Percentiles rank a stretch among this genome's conserved stretches.
phyloP scores from a whole-genome alignment of 2,888 invertebrate species.

The Caenorhabditis panamensis region DNA sequence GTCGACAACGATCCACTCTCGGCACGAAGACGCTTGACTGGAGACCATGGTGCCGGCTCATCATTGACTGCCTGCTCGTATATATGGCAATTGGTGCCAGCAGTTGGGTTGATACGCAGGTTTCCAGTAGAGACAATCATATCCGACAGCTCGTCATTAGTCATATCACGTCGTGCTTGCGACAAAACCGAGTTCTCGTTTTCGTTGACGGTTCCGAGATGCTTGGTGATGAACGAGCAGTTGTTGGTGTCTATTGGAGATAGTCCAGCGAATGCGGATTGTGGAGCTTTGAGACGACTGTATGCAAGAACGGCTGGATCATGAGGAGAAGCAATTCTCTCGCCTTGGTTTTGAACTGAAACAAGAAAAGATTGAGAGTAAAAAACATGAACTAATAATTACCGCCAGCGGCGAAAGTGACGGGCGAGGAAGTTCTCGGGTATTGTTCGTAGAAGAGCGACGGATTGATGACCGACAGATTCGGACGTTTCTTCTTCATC shows the following conservation, averaged over 20 bases:
- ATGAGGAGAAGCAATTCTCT: constrained; percentile 37
- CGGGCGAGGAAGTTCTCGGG: constrained; percentile 58
- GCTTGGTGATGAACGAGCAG: constrained; percentile 51
- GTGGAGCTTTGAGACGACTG: constrained; percentile 35
- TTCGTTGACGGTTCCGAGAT: constrained; percentile 24
- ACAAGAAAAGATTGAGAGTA: not conserved
- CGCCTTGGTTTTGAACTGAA: constrained; percentile 16
- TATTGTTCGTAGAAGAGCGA: constrained; percentile 59
- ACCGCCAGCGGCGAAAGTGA: constrained; percentile 22
- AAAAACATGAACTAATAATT: not conserved
- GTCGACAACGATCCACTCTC: constrained; percentile 46
- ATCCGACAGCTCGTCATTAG: constrained; percentile 60
- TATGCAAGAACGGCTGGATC: constrained; percentile 62
- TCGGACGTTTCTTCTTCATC: constrained; percentile 48
- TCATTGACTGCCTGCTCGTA: constrained; percentile 8
- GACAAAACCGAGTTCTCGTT: not conserved
- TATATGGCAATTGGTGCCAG: not conserved
- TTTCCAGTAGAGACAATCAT: constrained; percentile 63
- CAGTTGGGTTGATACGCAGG: constrained; percentile 35
- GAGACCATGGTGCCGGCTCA: constrained; percentile 62
- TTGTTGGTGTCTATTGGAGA: constrained; percentile 57
- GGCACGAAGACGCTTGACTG: constrained; percentile 58
- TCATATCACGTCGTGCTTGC: constrained; percentile 31
- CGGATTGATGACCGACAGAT: constrained; percentile 57
- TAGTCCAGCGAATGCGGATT: constrained; percentile 40